phyloP scores from a whole-genome alignment of 1,140 invertebrate species.

The Homalodisca vitripennis region DNA sequence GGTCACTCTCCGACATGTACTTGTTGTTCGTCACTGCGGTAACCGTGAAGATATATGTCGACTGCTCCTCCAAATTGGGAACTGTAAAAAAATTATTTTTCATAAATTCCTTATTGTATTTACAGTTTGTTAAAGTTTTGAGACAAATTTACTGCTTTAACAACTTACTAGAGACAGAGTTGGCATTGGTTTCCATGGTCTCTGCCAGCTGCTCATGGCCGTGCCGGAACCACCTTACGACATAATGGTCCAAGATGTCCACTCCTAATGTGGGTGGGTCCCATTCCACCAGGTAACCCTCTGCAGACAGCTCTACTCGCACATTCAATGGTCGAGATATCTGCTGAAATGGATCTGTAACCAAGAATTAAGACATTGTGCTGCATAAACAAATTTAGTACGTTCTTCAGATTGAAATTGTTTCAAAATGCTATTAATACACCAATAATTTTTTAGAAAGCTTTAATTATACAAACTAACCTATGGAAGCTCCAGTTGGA shows the following conservation, averaged over 20 bases:
- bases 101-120: too few relatives aligned
- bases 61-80: conserved; percentile 61
- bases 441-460: background rate
- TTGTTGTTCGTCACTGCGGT: conserved; percentile 57
- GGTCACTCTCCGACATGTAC: conserved; percentile 55
- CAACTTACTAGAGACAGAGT: conserved; percentile 2
- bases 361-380: too few relatives aligned
- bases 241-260: conserved; percentile 57
- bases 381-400: too few relatives aligned
- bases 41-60: conserved; percentile 64
- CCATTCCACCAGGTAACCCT: conserved; percentile 74
- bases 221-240: conserved; percentile 61
- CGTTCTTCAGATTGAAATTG: too few relatives aligned
- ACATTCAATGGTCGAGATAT: conserved; percentile 66
- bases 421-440: too few relatives aligned
- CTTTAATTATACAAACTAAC: conserved; percentile 1
- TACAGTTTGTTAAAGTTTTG: too few relatives aligned
- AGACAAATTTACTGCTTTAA: too few relatives aligned
- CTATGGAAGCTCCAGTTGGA: conserved; percentile 5
- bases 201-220: conserved; percentile 48
- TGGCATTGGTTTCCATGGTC: conserved; percentile 6
- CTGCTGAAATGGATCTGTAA: conserved; percentile 46
- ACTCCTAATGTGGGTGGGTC: conserved; percentile 60
- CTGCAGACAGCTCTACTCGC: conserved; percentile 54
- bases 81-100: conserved; percentile 52